phyloP scores from a whole-genome alignment of 1,140 invertebrate species.

The Carposina sasakii region DNA sequence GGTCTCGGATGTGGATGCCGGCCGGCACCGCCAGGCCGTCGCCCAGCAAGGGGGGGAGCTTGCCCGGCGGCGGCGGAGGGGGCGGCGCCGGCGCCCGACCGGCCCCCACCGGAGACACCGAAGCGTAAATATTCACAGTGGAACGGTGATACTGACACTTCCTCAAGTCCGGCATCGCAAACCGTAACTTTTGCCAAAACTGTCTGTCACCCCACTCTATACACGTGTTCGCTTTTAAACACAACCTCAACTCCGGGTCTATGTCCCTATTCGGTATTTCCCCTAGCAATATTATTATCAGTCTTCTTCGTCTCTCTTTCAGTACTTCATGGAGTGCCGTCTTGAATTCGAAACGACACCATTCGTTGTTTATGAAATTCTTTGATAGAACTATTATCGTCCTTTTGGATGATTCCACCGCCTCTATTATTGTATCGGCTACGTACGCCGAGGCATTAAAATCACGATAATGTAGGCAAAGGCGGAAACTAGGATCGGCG shows the following conservation, averaged over 20 bases:
- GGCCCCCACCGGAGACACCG: conserved; percentile 68
- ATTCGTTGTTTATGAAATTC: conserved; percentile 95
- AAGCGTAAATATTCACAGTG: conserved; percentile 78
- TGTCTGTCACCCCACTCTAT: conserved; percentile 93
- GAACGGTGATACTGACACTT: conserved; percentile 76
- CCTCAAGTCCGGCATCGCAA: conserved; percentile 88
- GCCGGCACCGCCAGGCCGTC: conserved; percentile 64
- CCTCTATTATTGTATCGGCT: conserved; percentile 91
- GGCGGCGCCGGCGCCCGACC: conserved; percentile 77
- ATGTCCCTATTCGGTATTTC: conserved; percentile 89
- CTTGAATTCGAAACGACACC: conserved; percentile 95
- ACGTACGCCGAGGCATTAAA: conserved; percentile 86
- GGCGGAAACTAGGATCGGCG: conserved; percentile 81
- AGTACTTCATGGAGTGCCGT: conserved; percentile 92
- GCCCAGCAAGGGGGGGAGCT: conserved; percentile 67
- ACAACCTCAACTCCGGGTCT: conserved; percentile 90
- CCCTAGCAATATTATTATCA: conserved; percentile 90
- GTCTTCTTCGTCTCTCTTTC: conserved; percentile 84
- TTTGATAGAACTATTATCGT: conserved; percentile 93
- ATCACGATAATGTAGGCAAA: conserved; percentile 91
- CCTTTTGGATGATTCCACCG: conserved; percentile 90
- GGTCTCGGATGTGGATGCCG: conserved; percentile 85
- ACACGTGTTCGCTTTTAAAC: conserved; percentile 91
- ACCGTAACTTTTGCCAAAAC: conserved; percentile 95
- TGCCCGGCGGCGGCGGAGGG: conserved; percentile 76